A percentile compares a stretch with the other conserved stretches of the same genome.
These are phyloP conservation scores for Varanus komodoensis DNA, from an alignment of 2,113 vertebrate genomes.

Conservation along the genomic window DNA sequence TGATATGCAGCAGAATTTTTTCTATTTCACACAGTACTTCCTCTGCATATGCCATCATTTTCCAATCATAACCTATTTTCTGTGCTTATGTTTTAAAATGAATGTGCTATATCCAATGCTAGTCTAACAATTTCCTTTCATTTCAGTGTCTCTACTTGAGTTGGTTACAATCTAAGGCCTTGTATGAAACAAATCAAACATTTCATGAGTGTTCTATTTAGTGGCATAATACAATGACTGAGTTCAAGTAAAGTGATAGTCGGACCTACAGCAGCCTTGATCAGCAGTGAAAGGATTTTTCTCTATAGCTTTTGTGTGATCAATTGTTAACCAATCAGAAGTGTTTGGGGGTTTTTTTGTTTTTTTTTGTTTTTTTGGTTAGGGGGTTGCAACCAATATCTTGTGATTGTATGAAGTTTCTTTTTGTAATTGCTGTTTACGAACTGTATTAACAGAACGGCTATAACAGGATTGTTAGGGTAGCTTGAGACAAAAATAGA, in stretches of 20 bases:
- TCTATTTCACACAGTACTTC: neutral
- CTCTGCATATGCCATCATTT: neutral
- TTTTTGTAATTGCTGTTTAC: no score
- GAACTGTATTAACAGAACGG: no score
- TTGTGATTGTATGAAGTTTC: neutral
- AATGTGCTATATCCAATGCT: neutral
- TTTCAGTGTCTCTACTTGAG: no score
- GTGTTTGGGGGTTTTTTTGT: neutral
- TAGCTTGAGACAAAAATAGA: no score
- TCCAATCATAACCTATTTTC: neutral
- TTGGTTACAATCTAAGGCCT: no score
- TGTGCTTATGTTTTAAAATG: neutral
- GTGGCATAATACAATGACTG: neutral
- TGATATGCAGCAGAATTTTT: neutral
- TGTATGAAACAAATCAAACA: neutral
- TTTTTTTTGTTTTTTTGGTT: neutral
- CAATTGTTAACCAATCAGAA: neutral
- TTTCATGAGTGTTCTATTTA: neutral
- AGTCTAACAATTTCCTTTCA: no score
- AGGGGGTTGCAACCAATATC: neutral
- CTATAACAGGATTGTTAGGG: no score
- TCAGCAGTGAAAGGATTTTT: neutral
- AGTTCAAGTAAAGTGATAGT: neutral
- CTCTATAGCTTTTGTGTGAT: no score
- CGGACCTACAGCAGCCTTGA: neutral